Evolutionary conservation across 2,797 vertebrate species (phyloP), one percentile per base, ranked within the genome.

Genomic region (Mallotus villosus): DNA sequence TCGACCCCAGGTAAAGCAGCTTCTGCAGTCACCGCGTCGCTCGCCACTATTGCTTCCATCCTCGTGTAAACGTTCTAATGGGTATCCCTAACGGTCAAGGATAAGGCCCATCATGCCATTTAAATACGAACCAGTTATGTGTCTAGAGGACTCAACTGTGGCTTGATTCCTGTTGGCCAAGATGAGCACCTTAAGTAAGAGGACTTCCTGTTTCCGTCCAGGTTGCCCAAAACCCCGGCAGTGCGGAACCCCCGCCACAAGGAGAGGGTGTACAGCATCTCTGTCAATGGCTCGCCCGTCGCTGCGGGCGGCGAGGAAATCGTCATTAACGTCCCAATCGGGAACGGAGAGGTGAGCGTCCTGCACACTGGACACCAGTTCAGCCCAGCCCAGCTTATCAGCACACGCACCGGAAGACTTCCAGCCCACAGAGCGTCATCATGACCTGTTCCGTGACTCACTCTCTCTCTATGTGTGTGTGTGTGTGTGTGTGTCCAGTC

Each of bases 261-360:
- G 75, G 93, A 94, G 85, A 88, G 90, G 70, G 89, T 94, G 53
- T 94, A 91, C 67, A 94, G 93, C 86, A 92, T 94, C 68, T 93
- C 93, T 0, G 92, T 92, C 73, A 94, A 94, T 1, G 93, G 93
- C 46, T 94, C 92, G 9, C 93, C 93, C 55, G 90, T 94, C 4
- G 70, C 83, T 0, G 86, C 81, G 4, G 85, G 80, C 61, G 81
- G 58, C 0, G 70, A 91, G 3, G 92, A 93, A 63, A 80, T 94
- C 0, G 73, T 93, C 78, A 91, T 94, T 74, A 93, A 90, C 21
- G 86, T 94, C 8, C 92, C 93, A 1, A 0, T 91, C 6, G 92
- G 91, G n/a, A 94, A 92, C 14, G 93, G 93, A 82, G 92, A 93
- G 92, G 93, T 93, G 73, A 74, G 91, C 7, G 4, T 6, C 19